Percentiles rank a stretch among this genome's conserved stretches.
Conservation (phyloP, 1,140 invertebrate species). For the Euura lappo region DNA sequence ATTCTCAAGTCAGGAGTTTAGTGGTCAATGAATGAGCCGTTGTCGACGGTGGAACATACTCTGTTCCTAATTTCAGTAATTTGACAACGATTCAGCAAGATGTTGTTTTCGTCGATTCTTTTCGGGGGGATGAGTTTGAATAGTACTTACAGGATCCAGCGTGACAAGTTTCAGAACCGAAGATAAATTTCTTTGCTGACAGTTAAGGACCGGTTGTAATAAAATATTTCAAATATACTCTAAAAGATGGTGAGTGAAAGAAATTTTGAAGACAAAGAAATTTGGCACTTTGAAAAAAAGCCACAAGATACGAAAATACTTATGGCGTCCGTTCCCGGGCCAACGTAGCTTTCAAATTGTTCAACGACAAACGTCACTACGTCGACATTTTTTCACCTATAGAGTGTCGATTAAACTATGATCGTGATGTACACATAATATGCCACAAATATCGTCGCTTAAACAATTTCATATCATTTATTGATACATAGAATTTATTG, state of each 20-base stretch:
- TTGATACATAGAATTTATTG: constrained; percentile 51
- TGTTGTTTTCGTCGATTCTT: not conserved
- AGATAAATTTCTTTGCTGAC: not conserved
- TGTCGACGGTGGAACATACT: not conserved
- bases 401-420: too few relatives aligned
- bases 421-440: too few relatives aligned
- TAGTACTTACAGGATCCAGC: not conserved
- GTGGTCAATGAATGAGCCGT: not conserved
- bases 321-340: not conserved
- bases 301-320: not conserved
- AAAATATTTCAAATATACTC: not conserved
- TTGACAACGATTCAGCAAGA: not conserved
- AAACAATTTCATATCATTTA: constrained; percentile 54
- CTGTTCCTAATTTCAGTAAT: not conserved
- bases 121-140: too few relatives aligned
- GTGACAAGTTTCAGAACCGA: not conserved
- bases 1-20: not conserved
- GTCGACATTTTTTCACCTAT: too few relatives aligned
- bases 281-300: not conserved
- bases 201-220: not conserved
- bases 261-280: not conserved
- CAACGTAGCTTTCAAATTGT: not conserved
- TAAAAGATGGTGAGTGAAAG: not conserved
- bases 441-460: constrained; percentile 30
- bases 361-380: too few relatives aligned